Evolutionary conservation across 2,797 vertebrate genomes (phyloP).

Genomic region (Gymnopithys bicolor): DNA sequence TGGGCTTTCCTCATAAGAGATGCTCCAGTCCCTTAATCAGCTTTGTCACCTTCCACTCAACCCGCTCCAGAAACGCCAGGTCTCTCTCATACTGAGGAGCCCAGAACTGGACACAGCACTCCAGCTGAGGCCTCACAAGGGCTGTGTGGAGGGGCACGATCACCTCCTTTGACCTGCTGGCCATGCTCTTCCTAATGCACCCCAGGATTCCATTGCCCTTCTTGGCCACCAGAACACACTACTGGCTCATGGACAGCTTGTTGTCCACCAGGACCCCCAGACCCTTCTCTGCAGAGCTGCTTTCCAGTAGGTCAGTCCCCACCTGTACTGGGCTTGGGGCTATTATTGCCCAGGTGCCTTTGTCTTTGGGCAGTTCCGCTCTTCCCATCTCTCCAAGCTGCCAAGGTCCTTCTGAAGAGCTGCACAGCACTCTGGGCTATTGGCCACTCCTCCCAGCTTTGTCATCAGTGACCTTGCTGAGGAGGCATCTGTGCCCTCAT

Average conservation of each 20-base stretch:
- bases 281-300: background rate
- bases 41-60: background rate
- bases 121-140: background rate
- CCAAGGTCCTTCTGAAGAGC: background rate
- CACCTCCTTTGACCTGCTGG: accelerated
- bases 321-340: background rate
- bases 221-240: background rate
- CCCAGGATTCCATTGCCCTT: accelerated
- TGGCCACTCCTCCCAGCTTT: background rate
- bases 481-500: background rate
- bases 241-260: background rate
- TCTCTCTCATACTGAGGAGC: background rate
- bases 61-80: accelerated
- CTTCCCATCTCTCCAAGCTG: background rate
- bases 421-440: background rate
- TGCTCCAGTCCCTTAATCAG: background rate
- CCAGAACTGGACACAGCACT: background rate
- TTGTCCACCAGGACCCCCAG: background rate
- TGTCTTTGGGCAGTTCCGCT: background rate
- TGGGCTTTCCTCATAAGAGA: background rate
- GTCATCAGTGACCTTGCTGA: background rate
- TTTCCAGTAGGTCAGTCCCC: background rate
- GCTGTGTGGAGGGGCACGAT: background rate
- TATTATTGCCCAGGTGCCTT: background rate
- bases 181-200: background rate